Evolutionary conservation across 2,888 invertebrate species (phyloP).

Genomic region (Phragmatobia fuliginosa): DNA sequence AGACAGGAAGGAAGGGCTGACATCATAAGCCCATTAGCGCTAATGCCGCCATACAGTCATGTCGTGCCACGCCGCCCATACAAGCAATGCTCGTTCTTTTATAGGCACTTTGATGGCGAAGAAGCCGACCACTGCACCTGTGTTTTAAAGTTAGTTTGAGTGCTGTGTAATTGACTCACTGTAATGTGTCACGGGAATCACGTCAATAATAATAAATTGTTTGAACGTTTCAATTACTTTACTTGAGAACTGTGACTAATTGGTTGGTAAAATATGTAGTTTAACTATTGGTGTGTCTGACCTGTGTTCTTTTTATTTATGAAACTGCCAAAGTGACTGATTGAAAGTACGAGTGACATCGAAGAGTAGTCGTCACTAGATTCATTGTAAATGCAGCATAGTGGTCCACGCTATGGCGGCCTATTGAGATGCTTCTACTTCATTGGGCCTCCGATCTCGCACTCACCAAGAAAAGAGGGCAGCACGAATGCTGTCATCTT

Average conservation of each 20-base stretch:
- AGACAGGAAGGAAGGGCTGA: conserved; percentile 65
- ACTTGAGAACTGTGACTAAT: background rate
- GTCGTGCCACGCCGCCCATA: conserved; percentile 31
- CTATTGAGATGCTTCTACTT: no score
- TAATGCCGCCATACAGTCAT: conserved; percentile 56
- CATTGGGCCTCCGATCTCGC: no score
- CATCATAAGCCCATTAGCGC: conserved; percentile 77
- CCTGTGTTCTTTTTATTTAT: no score
- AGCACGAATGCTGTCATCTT: no score
- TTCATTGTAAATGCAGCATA: no score
- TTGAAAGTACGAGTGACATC: no score
- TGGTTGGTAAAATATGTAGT: background rate
- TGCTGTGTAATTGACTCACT: conserved; percentile 14
- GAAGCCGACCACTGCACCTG: conserved; percentile 19
- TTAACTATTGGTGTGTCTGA: background rate
- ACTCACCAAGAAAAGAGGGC: no score
- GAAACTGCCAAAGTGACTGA: no score
- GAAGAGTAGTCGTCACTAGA: no score
- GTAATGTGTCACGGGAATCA: background rate
- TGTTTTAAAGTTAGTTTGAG: conserved; percentile 3
- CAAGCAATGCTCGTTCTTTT: conserved; percentile 57
- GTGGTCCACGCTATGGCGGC: no score
- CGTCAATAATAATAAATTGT: background rate
- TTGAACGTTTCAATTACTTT: background rate
- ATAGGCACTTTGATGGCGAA: conserved; percentile 7